Evolutionary conservation across 2,888 invertebrate genomes (phyloP).

Genomic region (Isoperla grammatica): DNA sequence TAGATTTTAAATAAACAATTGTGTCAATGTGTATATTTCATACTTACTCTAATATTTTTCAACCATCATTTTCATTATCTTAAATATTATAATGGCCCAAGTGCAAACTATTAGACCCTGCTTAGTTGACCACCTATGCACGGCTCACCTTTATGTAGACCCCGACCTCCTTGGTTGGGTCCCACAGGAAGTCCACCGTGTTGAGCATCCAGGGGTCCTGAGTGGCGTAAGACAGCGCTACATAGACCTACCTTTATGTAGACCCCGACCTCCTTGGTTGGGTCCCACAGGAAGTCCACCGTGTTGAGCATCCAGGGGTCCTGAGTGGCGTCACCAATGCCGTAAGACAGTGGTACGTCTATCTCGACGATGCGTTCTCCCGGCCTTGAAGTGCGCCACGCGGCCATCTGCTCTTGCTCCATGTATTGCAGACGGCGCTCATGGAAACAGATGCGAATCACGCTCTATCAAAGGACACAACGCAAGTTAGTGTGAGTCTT

Average conservation of each 20-base stretch:
- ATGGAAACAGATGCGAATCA: conserved; percentile 91
- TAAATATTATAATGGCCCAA: too few species aligned
- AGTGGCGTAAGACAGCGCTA: conserved; percentile 87
- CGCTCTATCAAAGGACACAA: conserved; percentile 53
- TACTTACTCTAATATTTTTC: too few species aligned
- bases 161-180: conserved; percentile 93
- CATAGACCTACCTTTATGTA: conserved; percentile 79
- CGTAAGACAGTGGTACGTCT: conserved; percentile 91
- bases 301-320: conserved; percentile 65
- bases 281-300: conserved; percentile 91
- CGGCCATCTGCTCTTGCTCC: conserved; percentile 87
- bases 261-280: conserved; percentile 91
- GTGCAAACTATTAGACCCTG: too few species aligned
- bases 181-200: conserved; percentile 87
- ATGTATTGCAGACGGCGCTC: conserved; percentile 93
- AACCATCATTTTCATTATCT: too few species aligned
- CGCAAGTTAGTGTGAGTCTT: conserved; percentile 32
- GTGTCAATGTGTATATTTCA: too few species aligned
- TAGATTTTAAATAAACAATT: too few species aligned
- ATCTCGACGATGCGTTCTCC: conserved; percentile 89
- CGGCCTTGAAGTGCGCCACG: conserved; percentile 85
- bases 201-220: conserved; percentile 67
- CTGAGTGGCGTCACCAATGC: conserved; percentile 76
- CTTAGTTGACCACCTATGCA: too few species aligned
- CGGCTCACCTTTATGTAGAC: conserved; percentile 79